Conservation (phyloP, 2,888 invertebrate species). For the Gymnosoma rotundatum region DNA sequence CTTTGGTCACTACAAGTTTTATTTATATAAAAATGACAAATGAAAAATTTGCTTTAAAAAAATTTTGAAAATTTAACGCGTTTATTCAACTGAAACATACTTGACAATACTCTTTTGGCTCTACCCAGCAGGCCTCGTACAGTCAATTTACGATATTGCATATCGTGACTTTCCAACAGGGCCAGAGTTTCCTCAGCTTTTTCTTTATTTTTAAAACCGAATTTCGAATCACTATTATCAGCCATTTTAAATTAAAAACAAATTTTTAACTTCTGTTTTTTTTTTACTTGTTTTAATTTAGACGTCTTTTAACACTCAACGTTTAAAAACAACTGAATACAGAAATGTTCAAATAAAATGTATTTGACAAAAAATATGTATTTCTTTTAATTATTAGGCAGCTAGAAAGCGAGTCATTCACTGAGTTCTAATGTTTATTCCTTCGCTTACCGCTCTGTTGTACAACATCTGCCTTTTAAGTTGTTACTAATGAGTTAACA, state of each 20-base stretch:
- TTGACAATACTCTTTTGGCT: conserved; percentile 83
- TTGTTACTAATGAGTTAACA: conserved; percentile 58
- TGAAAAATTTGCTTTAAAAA: neutral
- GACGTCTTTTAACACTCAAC: conserved; percentile 62
- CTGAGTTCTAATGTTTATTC: conserved; percentile 6
- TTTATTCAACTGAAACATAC: conserved; percentile 76
- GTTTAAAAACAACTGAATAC: conserved; percentile 61
- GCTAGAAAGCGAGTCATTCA: conserved; percentile 16
- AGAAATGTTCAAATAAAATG: conserved; percentile 58
- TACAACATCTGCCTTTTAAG: conserved; percentile 43
- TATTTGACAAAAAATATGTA: conserved; percentile 57
- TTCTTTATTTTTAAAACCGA: conserved; percentile 88
- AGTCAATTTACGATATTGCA: conserved; percentile 86
- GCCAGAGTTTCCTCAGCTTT: conserved; percentile 87
- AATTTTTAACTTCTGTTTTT: neutral
- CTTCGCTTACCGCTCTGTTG: conserved; percentile 26
- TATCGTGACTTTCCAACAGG: conserved; percentile 85
- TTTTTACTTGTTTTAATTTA: conserved; percentile 11
- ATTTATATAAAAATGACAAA: neutral
- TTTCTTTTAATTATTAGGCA: conserved; percentile 58
- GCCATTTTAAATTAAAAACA: conserved; percentile 61
- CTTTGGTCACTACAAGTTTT: conserved; percentile 85
- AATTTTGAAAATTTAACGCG: conserved; percentile 25
- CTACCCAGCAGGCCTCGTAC: conserved; percentile 85
- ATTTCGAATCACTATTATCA: conserved; percentile 83